Evolutionary conservation across 2,797 vertebrate genomes (phyloP).

Genomic region (Eurystomus glaucurus): DNA sequence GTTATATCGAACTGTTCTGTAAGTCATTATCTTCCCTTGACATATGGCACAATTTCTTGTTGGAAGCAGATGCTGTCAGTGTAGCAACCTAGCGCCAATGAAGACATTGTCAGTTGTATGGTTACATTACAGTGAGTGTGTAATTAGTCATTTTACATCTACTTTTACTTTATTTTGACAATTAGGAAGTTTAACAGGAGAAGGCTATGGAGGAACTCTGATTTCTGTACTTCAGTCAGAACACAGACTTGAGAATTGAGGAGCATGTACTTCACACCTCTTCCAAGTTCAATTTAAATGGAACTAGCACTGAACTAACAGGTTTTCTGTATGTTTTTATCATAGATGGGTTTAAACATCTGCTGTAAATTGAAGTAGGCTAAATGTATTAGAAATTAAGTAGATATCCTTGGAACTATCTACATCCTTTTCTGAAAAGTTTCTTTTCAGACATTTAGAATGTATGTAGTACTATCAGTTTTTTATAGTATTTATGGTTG

Average conservation of each 20-base stretch:
- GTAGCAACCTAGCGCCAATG: not conserved
- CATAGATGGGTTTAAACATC: not conserved
- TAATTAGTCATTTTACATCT: constrained; percentile 16
- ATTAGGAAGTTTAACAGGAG: not conserved
- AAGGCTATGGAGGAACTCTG: not conserved
- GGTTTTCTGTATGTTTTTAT: not conserved
- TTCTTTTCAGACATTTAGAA: not conserved
- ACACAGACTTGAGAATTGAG: not conserved
- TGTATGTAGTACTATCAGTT: not conserved
- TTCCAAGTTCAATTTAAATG: not conserved
- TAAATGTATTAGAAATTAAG: not conserved
- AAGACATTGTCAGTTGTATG: not conserved
- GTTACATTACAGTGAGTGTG: not conserved
- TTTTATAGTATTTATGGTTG: not conserved
- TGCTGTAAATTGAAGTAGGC: not conserved
- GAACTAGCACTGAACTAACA: not conserved
- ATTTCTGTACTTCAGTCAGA: not conserved
- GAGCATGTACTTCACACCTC: not conserved
- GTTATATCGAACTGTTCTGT: not conserved
- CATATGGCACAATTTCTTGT: not conserved
- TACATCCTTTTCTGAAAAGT: not conserved
- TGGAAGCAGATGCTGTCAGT: not conserved
- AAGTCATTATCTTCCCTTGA: constrained; percentile 20
- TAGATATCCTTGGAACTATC: not conserved
- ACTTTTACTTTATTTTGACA: constrained; percentile 32